A percentile compares a stretch with the other conserved stretches of the same genome.
Conservation (phyloP, 2,113 vertebrate species). For the Fulmarus glacialis region DNA sequence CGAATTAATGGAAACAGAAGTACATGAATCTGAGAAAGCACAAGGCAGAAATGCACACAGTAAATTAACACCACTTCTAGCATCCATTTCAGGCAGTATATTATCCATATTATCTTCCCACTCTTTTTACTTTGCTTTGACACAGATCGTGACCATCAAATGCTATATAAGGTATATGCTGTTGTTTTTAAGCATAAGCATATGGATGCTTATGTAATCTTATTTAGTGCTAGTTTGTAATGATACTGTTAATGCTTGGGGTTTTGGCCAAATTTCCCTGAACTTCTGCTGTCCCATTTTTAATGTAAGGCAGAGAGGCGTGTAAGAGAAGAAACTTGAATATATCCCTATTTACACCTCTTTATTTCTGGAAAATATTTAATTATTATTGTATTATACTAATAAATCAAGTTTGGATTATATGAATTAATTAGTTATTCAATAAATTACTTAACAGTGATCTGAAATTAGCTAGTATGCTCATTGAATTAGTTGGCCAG, state of each 20-base stretch:
- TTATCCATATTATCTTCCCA: conserved; percentile 5
- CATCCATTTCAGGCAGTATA: not conserved
- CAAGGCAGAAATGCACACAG: not conserved
- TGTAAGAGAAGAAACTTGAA: not conserved
- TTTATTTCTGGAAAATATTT: not conserved
- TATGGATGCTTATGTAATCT: conserved; percentile 50
- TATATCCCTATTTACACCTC: not conserved
- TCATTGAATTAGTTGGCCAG: not conserved
- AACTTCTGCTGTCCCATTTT: conserved; percentile 32
- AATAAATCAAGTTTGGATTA: not conserved
- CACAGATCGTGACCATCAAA: conserved; percentile 46
- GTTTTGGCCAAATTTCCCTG: not conserved
- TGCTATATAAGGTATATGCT: conserved; percentile 12
- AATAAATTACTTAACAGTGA: not conserved
- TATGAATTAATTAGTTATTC: not conserved
- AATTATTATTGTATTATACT: not conserved
- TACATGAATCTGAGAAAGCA: not conserved
- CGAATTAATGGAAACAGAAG: not conserved
- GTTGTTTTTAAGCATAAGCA: conserved; percentile 40
- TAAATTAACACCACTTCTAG: not conserved
- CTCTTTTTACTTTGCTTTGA: conserved; percentile 41
- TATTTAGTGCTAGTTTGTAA: not conserved
- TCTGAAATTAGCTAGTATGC: not conserved
- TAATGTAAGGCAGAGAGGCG: not conserved
- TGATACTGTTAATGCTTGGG: not conserved